Evolutionary conservation across 2,888 invertebrate species (phyloP), one percentile per base, ranked within the genome.

Genomic region (Leptinotarsa tumamoca): DNA sequence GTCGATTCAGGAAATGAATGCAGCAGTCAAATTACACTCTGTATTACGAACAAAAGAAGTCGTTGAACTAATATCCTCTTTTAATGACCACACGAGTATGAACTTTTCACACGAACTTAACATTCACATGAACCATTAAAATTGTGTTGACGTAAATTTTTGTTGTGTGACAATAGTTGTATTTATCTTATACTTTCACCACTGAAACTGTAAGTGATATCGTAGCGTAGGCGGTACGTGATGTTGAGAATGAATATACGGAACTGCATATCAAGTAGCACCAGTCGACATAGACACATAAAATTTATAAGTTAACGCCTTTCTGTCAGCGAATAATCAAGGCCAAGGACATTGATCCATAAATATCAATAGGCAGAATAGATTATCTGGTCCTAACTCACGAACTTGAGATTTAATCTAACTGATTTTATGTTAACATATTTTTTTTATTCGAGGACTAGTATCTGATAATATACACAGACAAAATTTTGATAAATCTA

Each of bases 181-280:
- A 21, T 58, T 18, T 58, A 58, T 58, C 58, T 63, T 27, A 27
- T 27, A 63, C 27, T 27, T 63, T 63, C 63, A 63, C 63, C 33
- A 63, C 27, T 63, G 63, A 63, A 63, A 63, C 14, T 63, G 63
- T 7, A 58, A n/a, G 18, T 63, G 63, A 63, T 63, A 63, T 63
- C 13, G 63, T 15, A 63, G 14, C 63, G 63, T 63, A 63, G 63
- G 63, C 14, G 63, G 63, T 27, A 63, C 23, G 23, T n/a, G 21
- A 21, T 21, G 58, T 58, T 21, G 23, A 14, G 21, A 58, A 58
- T 58, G 27, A 63, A 63, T 33, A 63, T 33, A 63, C 27, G 33
- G 63, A 63, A 63, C 63, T 63, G 23, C 23, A 63, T 33, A 27
- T 27, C 27, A 27, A 27, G 33, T 33, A 63, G 63, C 21, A 18